Conservation (phyloP, 2,797 vertebrate species). For the Takifugu rubripes region DNA sequence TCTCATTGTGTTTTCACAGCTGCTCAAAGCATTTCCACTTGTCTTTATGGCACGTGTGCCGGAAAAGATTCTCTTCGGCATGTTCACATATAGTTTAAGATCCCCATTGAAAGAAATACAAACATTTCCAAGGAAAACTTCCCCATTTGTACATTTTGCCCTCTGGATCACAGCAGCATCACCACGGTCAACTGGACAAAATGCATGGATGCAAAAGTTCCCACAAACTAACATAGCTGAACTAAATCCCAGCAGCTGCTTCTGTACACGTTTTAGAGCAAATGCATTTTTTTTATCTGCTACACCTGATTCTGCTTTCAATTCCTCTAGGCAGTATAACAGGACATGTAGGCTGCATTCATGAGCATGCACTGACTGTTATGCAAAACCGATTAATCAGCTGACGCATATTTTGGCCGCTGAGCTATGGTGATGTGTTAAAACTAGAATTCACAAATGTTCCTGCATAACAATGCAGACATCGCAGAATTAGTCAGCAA, state of each 20-base stretch:
- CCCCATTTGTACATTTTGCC: constrained; percentile 37
- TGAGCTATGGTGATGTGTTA: constrained; percentile 42
- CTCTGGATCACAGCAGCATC: constrained; percentile 15
- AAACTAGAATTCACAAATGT: constrained; percentile 48
- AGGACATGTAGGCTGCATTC: constrained; percentile 11
- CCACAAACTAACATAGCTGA: not conserved
- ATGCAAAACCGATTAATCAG: constrained; percentile 61
- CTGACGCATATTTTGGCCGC: constrained; percentile 60
- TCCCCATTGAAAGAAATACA: constrained; percentile 54
- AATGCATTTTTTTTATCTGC: no score
- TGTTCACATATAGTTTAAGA: constrained; percentile 35
- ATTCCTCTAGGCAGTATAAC: not conserved
- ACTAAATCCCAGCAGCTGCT: constrained; percentile 2
- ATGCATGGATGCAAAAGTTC: not conserved
- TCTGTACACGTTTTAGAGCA: not conserved
- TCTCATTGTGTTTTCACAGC: constrained; percentile 65
- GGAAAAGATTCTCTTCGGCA: constrained; percentile 47
- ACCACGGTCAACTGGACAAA: constrained; percentile 16
- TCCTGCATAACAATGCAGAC: constrained; percentile 34
- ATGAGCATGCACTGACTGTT: constrained; percentile 31
- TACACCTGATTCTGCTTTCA: not conserved
- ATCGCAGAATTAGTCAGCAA: constrained; percentile 49
- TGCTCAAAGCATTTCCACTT: constrained; percentile 44
- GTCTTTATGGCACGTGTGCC: constrained; percentile 50
- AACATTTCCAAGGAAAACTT: constrained; percentile 46